phyloP scores from a whole-genome alignment of 2,797 vertebrate species.

The Megalops cyprinoides region DNA sequence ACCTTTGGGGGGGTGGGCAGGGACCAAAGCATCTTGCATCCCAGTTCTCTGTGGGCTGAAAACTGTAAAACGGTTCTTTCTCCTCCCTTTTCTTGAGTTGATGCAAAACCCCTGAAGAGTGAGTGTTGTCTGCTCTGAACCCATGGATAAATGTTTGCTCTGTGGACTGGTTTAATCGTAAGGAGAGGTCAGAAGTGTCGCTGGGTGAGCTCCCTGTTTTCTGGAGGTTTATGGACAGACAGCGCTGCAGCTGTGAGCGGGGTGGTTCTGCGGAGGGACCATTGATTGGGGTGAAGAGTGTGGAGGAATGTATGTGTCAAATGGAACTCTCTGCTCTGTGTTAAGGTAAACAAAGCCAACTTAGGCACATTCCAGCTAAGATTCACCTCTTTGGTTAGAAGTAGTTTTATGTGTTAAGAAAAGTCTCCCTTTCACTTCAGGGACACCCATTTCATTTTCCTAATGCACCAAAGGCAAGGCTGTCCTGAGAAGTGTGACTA shows the following conservation, averaged over 20 bases:
- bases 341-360: conserved; percentile 54
- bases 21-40: conserved; percentile 6
- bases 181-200: not conserved
- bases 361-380: conserved; percentile 30
- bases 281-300: conserved; percentile 50
- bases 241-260: conserved; percentile 47
- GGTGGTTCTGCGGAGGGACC: conserved; percentile 48
- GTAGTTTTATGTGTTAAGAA: conserved; percentile 25
- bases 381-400: conserved; percentile 29
- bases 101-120: not conserved
- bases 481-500: not conserved
- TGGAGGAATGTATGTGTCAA: conserved; percentile 52
- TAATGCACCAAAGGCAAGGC: not conserved
- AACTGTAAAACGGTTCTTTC: conserved; percentile 34
- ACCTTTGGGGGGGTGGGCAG: conserved; percentile 42
- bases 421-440: conserved; percentile 26
- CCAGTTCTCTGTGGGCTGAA: conserved; percentile 54
- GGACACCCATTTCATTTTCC: not conserved
- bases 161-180: not conserved
- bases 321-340: conserved; percentile 42
- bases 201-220: not conserved
- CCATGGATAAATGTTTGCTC: conserved; percentile 46
- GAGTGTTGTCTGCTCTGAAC: conserved; percentile 31
- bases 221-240: conserved; percentile 17
- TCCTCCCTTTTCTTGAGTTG: not conserved